phyloP scores from a whole-genome alignment of 2,888 invertebrate species.

The Muscina levida region DNA sequence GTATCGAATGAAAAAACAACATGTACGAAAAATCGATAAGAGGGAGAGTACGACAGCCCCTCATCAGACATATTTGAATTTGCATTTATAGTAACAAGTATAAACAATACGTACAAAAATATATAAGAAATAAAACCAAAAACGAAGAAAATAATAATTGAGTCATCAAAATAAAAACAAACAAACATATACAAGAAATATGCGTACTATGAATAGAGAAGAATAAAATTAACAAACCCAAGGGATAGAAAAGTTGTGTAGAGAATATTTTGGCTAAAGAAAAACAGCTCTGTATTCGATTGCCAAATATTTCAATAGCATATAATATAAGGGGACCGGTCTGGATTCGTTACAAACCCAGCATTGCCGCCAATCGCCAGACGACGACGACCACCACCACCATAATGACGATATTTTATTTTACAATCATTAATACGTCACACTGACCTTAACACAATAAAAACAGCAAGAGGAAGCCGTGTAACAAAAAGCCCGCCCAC shows the following conservation, averaged over 20 bases:
- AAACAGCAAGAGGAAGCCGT: not conserved
- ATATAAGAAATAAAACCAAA: constrained; percentile 14
- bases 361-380: constrained; percentile 49
- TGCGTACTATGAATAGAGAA: too few relatives aligned
- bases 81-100: constrained; percentile 5
- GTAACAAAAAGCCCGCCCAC: not conserved
- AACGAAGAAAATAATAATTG: constrained; percentile 50
- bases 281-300: not conserved
- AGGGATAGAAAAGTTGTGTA: not conserved
- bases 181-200: not conserved
- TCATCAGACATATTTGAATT: constrained; percentile 26
- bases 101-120: not conserved
- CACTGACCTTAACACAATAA: constrained; percentile 43
- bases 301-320: not conserved
- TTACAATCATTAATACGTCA: constrained; percentile 56
- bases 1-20: constrained; percentile 44
- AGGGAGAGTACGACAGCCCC: not conserved
- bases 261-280: constrained; percentile 34
- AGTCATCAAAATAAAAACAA: constrained; percentile 45
- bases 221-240: not conserved
- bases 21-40: constrained; percentile 27
- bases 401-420: constrained; percentile 37
- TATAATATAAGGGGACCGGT: not conserved
- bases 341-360: not conserved
- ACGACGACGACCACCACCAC: constrained; percentile 20